Evolutionary conservation across 2,797 vertebrate genomes (phyloP).

Genomic region (Hoplostethus atlanticus): DNA sequence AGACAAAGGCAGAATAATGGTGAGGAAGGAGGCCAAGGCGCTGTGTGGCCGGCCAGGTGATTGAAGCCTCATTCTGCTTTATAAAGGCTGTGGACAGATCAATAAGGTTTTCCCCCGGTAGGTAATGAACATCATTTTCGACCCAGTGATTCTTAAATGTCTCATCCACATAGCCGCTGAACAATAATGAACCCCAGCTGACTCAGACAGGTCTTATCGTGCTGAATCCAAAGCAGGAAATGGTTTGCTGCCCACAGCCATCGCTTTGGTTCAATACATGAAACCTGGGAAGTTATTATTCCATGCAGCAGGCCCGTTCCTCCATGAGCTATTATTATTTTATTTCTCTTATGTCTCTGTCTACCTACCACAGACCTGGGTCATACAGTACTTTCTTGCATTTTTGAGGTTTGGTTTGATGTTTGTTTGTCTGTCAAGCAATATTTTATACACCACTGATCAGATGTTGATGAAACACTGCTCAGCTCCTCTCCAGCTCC

Average conservation of each 20-base stretch:
- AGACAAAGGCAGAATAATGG: not conserved
- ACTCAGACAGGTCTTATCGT: not conserved
- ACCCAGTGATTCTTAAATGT: slow-evolving; percentile 29
- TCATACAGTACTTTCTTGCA: too few relatives aligned
- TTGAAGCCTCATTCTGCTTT: slow-evolving; percentile 31
- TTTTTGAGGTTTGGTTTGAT: too few relatives aligned
- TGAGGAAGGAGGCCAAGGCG: not conserved
- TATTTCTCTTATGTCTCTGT: slow-evolving; percentile 16
- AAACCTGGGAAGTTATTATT: slow-evolving; percentile 7
- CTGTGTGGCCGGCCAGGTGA: slow-evolving; percentile 2
- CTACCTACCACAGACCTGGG: too few relatives aligned
- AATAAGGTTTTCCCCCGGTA: slow-evolving; percentile 10
- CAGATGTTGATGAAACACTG: too few relatives aligned
- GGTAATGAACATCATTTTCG: slow-evolving; percentile 51
- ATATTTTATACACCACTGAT: too few relatives aligned
- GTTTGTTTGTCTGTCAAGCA: too few relatives aligned
- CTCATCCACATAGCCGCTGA: not conserved
- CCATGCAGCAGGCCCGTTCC: not conserved
- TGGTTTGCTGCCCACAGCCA: not conserved
- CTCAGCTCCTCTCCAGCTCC: too few relatives aligned
- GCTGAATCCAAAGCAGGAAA: slow-evolving; percentile 31
- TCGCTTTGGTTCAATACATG: slow-evolving; percentile 20
- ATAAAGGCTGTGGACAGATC: slow-evolving; percentile 35
- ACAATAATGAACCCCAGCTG: not conserved
- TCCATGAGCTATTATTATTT: not conserved